A percentile compares a stretch with the other conserved stretches of the same genome.
These are phyloP conservation scores for Pseudomyrmex gracilis DNA, from an alignment of 1,140 invertebrate genomes.

Conservation along the genomic window DNA sequence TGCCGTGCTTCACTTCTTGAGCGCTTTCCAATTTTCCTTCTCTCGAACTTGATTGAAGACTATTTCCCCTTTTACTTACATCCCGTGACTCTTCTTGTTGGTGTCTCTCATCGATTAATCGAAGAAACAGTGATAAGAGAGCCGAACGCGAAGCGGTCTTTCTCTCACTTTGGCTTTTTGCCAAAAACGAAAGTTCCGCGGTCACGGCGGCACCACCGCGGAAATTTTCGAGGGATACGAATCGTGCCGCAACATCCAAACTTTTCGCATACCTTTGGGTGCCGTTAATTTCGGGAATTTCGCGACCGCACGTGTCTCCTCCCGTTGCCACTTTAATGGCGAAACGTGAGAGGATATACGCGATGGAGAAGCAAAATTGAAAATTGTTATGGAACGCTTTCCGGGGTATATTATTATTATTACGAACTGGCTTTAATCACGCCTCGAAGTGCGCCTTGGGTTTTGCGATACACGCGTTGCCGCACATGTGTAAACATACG, in stretches of 20 bases:
- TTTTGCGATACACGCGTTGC: background rate
- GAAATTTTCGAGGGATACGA: conserved; percentile 53
- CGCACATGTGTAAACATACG: background rate
- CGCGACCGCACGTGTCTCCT: conserved; percentile 27
- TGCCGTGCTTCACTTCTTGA: conserved; percentile 19
- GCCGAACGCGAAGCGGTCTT: background rate
- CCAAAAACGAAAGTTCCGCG: conserved; percentile 55
- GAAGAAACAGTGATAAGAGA: conserved; percentile 42
- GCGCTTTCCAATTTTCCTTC: conserved; percentile 51
- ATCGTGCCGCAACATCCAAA: conserved; percentile 44
- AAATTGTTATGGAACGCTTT: conserved; percentile 32
- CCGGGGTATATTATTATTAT: background rate
- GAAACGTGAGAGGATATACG: background rate
- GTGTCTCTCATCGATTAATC: conserved; percentile 49
- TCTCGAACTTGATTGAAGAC: conserved; percentile 42
- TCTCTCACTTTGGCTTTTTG: conserved; percentile 25
- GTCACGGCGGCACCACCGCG: conserved; percentile 18
- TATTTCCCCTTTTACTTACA: background rate
- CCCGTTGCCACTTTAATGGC: conserved; percentile 33
- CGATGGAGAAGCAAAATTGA: conserved; percentile 6
- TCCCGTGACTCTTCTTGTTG: conserved; percentile 8
- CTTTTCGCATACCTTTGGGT: conserved; percentile 50
- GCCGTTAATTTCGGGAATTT: conserved; percentile 50
- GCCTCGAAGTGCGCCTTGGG: background rate
- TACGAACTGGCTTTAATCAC: background rate